Conservation (phyloP, 2,113 vertebrate species). For the Tauraco erythrolophus region DNA sequence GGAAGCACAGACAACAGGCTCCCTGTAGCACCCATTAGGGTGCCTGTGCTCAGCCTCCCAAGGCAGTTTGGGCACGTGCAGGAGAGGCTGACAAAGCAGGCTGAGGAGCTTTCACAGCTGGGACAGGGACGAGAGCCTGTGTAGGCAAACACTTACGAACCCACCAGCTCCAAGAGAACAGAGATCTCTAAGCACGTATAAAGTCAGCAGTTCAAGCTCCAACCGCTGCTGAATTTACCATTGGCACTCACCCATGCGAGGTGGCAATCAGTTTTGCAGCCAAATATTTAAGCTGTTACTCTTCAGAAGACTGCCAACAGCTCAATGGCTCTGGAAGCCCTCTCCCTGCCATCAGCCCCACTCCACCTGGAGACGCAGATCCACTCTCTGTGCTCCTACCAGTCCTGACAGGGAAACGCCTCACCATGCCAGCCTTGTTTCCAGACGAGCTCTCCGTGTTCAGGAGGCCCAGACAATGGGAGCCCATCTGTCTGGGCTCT, state of each 20-base stretch:
- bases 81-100: background rate
- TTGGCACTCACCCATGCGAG: background rate
- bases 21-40: background rate
- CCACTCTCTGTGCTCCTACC: conserved; percentile 2
- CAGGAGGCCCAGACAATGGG: background rate
- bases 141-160: background rate
- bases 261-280: background rate
- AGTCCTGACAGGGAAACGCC: background rate
- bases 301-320: conserved; percentile 10
- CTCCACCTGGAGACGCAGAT: background rate
- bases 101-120: background rate
- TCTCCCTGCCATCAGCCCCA: background rate
- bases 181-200: background rate
- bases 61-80: background rate
- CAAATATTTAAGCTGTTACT: background rate
- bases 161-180: background rate
- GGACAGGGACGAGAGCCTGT: background rate
- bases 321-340: background rate
- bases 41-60: background rate
- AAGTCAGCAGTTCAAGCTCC: background rate
- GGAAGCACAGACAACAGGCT: background rate
- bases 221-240: background rate
- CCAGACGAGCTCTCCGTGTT: background rate
- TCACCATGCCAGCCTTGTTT: conserved; percentile 20
- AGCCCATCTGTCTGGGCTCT: conserved; percentile 5